Conservation (phyloP, 2,888 invertebrate genomes). For the Chymomyza caudatula region DNA sequence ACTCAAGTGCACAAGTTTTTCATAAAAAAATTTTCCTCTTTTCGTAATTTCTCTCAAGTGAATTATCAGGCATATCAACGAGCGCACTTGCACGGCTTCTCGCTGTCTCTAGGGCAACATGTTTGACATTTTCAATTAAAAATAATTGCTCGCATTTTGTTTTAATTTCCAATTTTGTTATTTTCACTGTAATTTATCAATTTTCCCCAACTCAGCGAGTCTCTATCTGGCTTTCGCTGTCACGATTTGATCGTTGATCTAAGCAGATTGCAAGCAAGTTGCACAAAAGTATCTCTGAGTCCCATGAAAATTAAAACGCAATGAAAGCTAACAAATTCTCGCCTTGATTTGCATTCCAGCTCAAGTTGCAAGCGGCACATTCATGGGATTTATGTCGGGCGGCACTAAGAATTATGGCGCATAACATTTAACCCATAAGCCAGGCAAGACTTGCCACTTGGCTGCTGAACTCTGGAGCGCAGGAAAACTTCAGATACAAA, state of each 20-base stretch:
- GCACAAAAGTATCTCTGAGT: conserved; percentile 11
- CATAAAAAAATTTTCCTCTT: conserved; percentile 22
- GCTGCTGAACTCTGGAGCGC: not conserved
- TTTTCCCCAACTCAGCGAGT: conserved; percentile 33
- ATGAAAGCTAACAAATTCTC: not conserved
- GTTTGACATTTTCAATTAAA: conserved; percentile 73
- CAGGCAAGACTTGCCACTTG: not conserved
- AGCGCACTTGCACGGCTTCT: not conserved
- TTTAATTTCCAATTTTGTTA: conserved; percentile 54
- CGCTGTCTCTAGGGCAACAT: conserved; percentile 27
- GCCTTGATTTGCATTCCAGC: not conserved
- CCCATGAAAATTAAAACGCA: conserved; percentile 24
- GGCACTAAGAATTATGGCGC: conserved; percentile 52
- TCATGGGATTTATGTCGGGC: not conserved
- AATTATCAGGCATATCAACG: not conserved
- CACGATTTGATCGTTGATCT: conserved; percentile 30
- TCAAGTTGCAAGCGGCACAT: not conserved
- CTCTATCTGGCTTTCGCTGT: conserved; percentile 6
- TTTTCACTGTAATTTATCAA: conserved; percentile 65
- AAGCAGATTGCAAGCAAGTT: conserved; percentile 32
- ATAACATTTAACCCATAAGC: conserved; percentile 54
- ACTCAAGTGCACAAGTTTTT: conserved; percentile 45
- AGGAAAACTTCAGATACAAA: conserved; percentile 8
- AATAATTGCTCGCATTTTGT: conserved; percentile 70
- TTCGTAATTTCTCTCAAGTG: not conserved